Base-by-base conservation (phyloP, 1,140 invertebrate species). In the Lineus longissimus region DNA sequence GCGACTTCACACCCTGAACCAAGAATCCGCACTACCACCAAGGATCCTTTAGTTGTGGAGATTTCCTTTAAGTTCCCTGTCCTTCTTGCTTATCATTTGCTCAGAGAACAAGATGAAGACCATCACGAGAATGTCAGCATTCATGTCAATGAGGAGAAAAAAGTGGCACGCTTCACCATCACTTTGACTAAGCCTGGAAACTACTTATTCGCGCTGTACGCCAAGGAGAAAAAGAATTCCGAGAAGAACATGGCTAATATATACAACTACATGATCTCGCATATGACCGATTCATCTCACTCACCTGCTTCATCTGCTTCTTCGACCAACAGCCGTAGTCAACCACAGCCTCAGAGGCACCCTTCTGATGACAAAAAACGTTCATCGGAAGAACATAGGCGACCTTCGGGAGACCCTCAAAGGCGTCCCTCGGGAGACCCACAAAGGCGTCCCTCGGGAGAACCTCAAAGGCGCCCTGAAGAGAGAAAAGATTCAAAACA, bases 201-300 rank as follows among this genome's bases (percentile, higher is more conserved):
- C 63, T 81, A 76, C 63, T 73, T 80, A 75, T 65, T 81, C 51
- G 73, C 73, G 33, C 43, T 81, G 17, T 80, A 77, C 57, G 80
- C 74, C 11, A 65, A 73, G 15, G 64, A 71, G 27, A 70, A 70
- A 15, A 65, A 74, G 15, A 65, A 75, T 30, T 66, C 73, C 15
- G 55, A 62, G 22, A 68, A 51, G 13, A 69, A 66, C 17, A 64
- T 74, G 41, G 59, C 67, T 1, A 80, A 80, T 59, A 72, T 81
- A 22, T 81, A 73, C 64, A 79, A 81, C 62, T 81, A 76, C 64
- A 64, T 80, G 1, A 72, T 81, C 33, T 4, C 33, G 4, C 33
- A 36, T 36, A 4, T 36, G 33, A 36, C 33, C 4, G 33, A 36
- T 7, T 36, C 33, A 7, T 7, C 33, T 36, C 33, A 36, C 15